Percentiles rank a stretch among this genome's conserved stretches.
These are phyloP conservation scores for Bradypus variegatus DNA, from an alignment of 2,797 vertebrate species.

Conservation along the genomic window DNA sequence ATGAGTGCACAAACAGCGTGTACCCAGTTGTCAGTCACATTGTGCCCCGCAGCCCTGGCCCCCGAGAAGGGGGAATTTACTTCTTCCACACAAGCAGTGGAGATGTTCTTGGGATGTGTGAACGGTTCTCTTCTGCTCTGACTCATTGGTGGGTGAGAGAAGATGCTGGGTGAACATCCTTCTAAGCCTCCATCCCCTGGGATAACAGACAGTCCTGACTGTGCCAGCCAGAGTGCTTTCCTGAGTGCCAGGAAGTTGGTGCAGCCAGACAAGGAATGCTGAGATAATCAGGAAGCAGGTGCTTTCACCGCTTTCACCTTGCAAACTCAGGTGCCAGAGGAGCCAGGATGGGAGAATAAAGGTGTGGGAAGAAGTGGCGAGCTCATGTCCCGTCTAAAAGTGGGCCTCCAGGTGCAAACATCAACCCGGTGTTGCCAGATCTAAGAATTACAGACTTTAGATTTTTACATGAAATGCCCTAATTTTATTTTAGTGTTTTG, in stretches of 20 bases:
- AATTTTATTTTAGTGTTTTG: not conserved
- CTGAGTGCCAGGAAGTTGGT: not conserved
- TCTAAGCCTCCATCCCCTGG: accelerated
- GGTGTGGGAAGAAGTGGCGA: not conserved
- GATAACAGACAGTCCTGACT: not conserved
- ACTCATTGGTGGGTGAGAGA: not conserved
- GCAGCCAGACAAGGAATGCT: accelerated
- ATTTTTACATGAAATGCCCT: not conserved
- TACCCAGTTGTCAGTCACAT: accelerated
- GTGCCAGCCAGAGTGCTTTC: not conserved
- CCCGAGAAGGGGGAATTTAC: not conserved
- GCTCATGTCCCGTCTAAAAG: accelerated
- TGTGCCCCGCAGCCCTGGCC: not conserved
- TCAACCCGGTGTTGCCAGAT: not conserved
- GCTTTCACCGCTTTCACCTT: too few relatives aligned
- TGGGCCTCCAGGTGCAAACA: accelerated
- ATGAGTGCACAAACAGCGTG: accelerated
- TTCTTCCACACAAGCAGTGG: not conserved
- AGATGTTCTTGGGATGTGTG: not conserved
- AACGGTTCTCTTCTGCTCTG: not conserved
- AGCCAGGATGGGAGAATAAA: not conserved
- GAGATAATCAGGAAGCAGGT: not conserved
- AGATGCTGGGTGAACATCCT: not conserved
- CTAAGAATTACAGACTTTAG: not conserved
- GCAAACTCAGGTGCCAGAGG: not conserved